A percentile compares a stretch with the other conserved stretches of the same genome.
Evolutionary conservation across 2,113 vertebrate genomes (phyloP).

Genomic region (Oreochromis spilurus): DNA sequence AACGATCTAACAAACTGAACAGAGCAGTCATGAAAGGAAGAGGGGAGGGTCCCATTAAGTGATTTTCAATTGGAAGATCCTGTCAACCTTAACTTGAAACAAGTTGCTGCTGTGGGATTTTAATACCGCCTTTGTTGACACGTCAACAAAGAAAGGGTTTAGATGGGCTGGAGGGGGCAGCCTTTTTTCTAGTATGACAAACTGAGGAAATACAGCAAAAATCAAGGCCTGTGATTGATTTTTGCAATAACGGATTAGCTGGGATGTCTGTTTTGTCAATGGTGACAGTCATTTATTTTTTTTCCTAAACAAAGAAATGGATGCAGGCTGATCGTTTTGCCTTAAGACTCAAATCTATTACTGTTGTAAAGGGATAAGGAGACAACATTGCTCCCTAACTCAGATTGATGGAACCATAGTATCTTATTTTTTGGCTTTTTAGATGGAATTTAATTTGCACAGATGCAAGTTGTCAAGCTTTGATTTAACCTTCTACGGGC

Average conservation of each 20-base stretch:
- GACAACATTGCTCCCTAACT: constrained; percentile 1
- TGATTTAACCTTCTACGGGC: not conserved
- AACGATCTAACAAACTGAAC: constrained; percentile 6
- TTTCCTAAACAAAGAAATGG: constrained; percentile 29
- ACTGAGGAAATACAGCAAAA: constrained; percentile 1
- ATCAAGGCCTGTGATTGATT: constrained; percentile 33
- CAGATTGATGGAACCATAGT: constrained; percentile 7
- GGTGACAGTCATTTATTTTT: not conserved
- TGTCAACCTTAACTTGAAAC: constrained; percentile 29
- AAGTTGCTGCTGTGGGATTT: constrained; percentile 27
- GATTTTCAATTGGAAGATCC: constrained; percentile 10
- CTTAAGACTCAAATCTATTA: constrained; percentile 45
- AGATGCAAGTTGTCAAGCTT: not conserved
- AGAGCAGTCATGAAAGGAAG: not conserved
- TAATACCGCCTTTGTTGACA: not conserved
- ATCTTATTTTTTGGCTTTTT: not conserved
- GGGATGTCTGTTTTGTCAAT: not conserved
- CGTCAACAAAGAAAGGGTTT: not conserved
- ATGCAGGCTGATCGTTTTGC: constrained; percentile 13
- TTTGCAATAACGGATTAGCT: constrained; percentile 25
- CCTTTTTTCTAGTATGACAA: not conserved
- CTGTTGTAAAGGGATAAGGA: constrained; percentile 34
- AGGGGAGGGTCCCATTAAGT: not conserved
- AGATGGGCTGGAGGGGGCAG: not conserved
- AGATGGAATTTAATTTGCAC: not conserved